Conservation (phyloP, 2,797 vertebrate species). For the Bucorvus abyssinicus region DNA sequence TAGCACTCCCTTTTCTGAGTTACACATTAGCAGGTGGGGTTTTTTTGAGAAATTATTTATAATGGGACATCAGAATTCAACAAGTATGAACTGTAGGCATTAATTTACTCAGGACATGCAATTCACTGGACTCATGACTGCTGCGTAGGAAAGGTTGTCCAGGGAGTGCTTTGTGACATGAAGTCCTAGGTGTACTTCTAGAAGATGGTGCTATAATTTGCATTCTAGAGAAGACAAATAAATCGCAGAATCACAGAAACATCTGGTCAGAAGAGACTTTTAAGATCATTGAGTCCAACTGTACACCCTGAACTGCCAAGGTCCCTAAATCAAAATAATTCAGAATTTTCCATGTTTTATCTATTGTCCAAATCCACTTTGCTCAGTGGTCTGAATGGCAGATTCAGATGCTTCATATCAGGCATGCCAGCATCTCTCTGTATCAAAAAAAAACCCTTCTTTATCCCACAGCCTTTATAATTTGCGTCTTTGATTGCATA, state of each 20-base stretch:
- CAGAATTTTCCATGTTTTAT: background rate
- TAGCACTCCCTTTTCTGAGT: slow-evolving; percentile 54
- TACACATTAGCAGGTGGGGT: slow-evolving; percentile 1
- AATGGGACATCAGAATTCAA: slow-evolving; percentile 14
- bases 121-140: slow-evolving; percentile 28
- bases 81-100: slow-evolving; percentile 25
- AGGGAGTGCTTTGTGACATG: background rate
- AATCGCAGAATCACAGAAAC: too few species aligned
- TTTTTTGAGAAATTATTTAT: slow-evolving; percentile 30
- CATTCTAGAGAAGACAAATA: slow-evolving; percentile 29
- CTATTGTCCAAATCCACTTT: background rate
- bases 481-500: background rate
- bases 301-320: too few species aligned
- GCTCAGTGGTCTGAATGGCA: background rate
- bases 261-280: too few species aligned
- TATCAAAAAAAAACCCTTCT: background rate
- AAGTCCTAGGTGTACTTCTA: background rate
- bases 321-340: background rate
- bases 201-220: background rate
- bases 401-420: background rate
- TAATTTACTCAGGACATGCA: slow-evolving; percentile 30
- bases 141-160: slow-evolving; percentile 4
- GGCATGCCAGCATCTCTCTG: background rate
- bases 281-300: too few species aligned
- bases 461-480: background rate